Evolutionary conservation across 2,797 vertebrate genomes (phyloP), one percentile per base, ranked within the genome.

Genomic region (Centropyge bicolor): DNA sequence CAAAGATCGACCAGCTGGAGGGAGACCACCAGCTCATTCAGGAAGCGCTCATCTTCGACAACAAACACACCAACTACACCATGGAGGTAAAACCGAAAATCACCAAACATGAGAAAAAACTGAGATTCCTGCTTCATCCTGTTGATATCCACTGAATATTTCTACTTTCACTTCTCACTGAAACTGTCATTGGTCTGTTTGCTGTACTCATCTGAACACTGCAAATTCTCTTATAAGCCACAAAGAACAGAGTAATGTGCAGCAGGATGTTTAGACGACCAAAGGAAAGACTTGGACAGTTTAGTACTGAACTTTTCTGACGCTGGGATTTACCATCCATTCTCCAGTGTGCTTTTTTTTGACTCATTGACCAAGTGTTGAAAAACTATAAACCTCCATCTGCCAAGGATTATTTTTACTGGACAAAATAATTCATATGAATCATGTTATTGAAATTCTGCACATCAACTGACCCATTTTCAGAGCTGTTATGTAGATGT

Each of bases 21-120:
- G 96, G 97, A 68, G 97, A 99, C 93, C 97, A 99, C 94, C 97
- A 99, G 88, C 96, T 97, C 78, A 98, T 99, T 85, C 98, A 99
- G 92, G 98, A 98, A 87, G 98, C 97, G 0, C 97, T 99, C 73
- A 98, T 99, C 93, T 99, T 99, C 1, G 98, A 99, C 95, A 99
- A 99, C 92, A 99, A 99, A 91, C 98, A 99, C 94, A 99, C 98
- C 93, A 99, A 98, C 92, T 99, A 99, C 91, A 99, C 98, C 86
- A 99, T 99, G 98, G 98, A 99, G 97, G 98, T 95, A 91, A 68
- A 13, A 35, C 4, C 24, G 7, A 2, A 27, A 46, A 45, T n/a
- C 70, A 3, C 22, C 13, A 6, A 2, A 16, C 31, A 14, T 1
- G 17, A 22, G 20, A 61, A 24, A 36, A 52, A 9, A 16, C 17